Evolutionary conservation across 2,113 vertebrate genomes (phyloP).

Genomic region (Panthera tigris): DNA sequence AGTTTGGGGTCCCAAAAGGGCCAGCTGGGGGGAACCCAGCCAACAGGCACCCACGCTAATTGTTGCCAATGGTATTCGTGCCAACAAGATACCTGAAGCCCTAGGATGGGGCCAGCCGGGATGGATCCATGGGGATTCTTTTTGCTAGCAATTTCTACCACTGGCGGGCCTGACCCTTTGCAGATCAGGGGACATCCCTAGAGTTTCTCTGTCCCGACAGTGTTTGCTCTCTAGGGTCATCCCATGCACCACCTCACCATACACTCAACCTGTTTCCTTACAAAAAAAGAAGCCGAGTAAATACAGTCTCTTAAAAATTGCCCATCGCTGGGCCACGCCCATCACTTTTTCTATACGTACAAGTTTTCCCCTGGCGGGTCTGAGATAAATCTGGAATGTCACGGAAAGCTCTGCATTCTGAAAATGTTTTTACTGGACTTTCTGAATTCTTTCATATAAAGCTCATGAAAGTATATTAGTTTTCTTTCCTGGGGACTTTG

Average conservation of each 20-base stretch:
- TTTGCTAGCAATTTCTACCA: background rate
- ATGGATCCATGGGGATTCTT: background rate
- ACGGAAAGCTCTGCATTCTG: background rate
- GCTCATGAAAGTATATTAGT: background rate
- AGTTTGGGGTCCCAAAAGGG: background rate
- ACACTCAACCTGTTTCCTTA: background rate
- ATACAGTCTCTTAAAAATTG: background rate
- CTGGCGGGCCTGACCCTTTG: background rate
- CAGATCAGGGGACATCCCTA: background rate
- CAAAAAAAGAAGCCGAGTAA: background rate
- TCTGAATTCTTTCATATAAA: constrained; percentile 8
- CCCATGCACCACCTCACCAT: background rate
- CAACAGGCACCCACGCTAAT: background rate
- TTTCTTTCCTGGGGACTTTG: constrained; percentile 40
- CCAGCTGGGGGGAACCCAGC: background rate
- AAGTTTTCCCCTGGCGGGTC: background rate
- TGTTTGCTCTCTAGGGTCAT: background rate
- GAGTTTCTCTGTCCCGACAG: background rate
- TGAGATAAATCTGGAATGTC: constrained; percentile 43
- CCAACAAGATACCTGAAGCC: background rate
- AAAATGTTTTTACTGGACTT: constrained; percentile 32
- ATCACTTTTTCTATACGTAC: background rate
- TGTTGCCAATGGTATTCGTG: background rate
- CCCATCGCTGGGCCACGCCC: background rate
- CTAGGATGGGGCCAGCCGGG: background rate